These are phyloP conservation scores for Lipophrys pholis DNA, from an alignment of 2,113 vertebrate genomes.

Conservation along the genomic window DNA sequence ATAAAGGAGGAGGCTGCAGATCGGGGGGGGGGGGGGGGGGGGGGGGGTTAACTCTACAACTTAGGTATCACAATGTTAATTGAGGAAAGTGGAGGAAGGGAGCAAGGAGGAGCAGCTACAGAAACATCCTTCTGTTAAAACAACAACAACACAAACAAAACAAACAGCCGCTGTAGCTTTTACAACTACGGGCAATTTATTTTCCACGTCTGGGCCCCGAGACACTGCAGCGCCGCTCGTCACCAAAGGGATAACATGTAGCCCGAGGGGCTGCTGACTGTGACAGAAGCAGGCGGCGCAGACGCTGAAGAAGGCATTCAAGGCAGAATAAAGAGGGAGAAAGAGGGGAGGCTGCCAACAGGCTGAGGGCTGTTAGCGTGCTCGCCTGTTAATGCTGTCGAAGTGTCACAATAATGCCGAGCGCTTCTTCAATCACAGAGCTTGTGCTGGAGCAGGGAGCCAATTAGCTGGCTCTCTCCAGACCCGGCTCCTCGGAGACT, in stretches of 20 bases:
- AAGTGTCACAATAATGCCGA: slow-evolving; percentile 64
- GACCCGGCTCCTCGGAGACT: slow-evolving; percentile 69
- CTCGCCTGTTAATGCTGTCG: slow-evolving; percentile 66
- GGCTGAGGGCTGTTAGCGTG: slow-evolving; percentile 57
- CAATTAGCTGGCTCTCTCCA: slow-evolving; percentile 76
- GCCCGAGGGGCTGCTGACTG: slow-evolving; percentile 55
- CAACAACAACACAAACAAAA: slow-evolving; percentile 41
- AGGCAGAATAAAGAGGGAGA: slow-evolving; percentile 9
- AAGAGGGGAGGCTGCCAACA: slow-evolving; percentile 26
- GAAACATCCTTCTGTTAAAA: too few relatives aligned
- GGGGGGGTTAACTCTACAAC: slow-evolving; percentile 47
- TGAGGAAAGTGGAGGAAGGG: slow-evolving; percentile 24
- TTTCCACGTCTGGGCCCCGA: slow-evolving; percentile 63
- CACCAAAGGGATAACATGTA: slow-evolving; percentile 66
- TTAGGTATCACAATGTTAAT: slow-evolving; percentile 36
- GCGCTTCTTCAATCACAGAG: slow-evolving; percentile 58
- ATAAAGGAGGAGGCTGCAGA: slow-evolving; percentile 47
- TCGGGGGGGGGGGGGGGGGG: neutral
- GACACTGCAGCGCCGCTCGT: slow-evolving; percentile 46
- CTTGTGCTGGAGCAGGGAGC: slow-evolving; percentile 56
- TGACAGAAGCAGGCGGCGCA: slow-evolving; percentile 28
- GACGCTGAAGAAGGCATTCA: slow-evolving; percentile 40
- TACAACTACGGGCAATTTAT: slow-evolving; percentile 64
- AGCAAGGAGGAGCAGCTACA: neutral
- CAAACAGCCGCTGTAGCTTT: slow-evolving; percentile 52